Evolutionary conservation across 2,113 vertebrate genomes (phyloP).

Genomic region (Eudorcas thomsonii): DNA sequence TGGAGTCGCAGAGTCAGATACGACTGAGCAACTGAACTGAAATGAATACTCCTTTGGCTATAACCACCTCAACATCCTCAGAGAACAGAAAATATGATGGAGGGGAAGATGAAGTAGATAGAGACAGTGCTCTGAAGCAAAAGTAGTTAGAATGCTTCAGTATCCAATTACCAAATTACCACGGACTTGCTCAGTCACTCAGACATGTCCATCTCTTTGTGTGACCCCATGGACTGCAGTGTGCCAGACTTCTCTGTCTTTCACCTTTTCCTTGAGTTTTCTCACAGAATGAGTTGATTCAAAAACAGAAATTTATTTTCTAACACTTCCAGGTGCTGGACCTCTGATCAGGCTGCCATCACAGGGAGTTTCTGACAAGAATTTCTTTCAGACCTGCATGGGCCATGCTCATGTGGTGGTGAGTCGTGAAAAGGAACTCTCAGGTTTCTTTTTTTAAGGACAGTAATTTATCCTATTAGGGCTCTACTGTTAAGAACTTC

Average conservation of each 20-base stretch:
- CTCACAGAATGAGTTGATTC: neutral
- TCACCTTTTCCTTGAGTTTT: neutral
- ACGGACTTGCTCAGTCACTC: neutral
- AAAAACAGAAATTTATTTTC: neutral
- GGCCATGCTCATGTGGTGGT: neutral
- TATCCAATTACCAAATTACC: neutral
- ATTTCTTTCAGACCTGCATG: too few relatives aligned
- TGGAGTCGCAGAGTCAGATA: accelerated
- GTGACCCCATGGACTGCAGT: neutral
- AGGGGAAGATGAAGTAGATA: neutral
- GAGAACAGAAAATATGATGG: neutral
- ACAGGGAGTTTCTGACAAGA: neutral
- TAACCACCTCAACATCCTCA: neutral
- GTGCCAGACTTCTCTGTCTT: accelerated
- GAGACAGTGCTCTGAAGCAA: neutral
- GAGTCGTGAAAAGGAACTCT: neutral
- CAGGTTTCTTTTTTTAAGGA: neutral
- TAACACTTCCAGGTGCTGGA: neutral
- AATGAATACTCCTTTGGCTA: neutral
- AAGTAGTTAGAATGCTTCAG: neutral
- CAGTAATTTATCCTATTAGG: neutral
- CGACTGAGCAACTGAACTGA: too few relatives aligned
- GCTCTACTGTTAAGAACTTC: neutral
- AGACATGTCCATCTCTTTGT: neutral
- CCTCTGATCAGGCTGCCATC: neutral